Base-by-base conservation (phyloP, 2,888 invertebrate species). In the Xestobium rufovillosum region DNA sequence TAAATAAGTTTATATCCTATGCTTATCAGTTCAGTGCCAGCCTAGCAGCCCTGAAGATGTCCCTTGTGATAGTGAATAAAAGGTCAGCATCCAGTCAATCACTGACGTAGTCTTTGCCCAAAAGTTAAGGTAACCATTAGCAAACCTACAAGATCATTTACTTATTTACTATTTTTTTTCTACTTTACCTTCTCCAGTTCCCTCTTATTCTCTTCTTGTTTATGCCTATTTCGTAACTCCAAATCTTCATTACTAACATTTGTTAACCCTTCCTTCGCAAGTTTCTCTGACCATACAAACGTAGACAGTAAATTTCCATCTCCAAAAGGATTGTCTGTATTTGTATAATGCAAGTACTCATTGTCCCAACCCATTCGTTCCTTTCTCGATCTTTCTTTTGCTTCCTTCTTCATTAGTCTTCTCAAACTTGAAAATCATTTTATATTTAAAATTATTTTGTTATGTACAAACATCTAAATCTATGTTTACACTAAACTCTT, bases 321-420 rank as follows among this genome's bases (percentile, higher is more conserved):
- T 0, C 97, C 97, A 64, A 97, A 98, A 0, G 98, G 98, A 68
- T 98, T 98, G 65, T 98, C 96, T 34, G 88, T 86, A 64, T 98
- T 95, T 1, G 97, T 96, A 59, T 97, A 98, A 57, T 92, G 91
- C 42, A 94, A 77, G 60, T 94, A 94, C 63, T 96, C 95, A 46
- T 85, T 89, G 63, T 95, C 95, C 95, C 94, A 95, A 3, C 95
- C 95, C 92, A 95, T 94, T 47, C 89, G 73, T 61, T 91, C 87
- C 37, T 92, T 86, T 1, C 90, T 69, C 42, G 79, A 80, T 1
- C 86, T 73, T 62, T 94, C 92, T 56, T 96, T 96, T 0, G 80
- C 83, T 59, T 89, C 85, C 63, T 96, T 97, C 56, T 96, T 97
- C 35, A 75, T 75, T 26, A 97, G 66, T 27, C 97, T 75, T 12